A percentile compares a stretch with the other conserved stretches of the same genome.
Conservation (phyloP, 1,140 invertebrate genomes). For the Caerostris extrusa region DNA sequence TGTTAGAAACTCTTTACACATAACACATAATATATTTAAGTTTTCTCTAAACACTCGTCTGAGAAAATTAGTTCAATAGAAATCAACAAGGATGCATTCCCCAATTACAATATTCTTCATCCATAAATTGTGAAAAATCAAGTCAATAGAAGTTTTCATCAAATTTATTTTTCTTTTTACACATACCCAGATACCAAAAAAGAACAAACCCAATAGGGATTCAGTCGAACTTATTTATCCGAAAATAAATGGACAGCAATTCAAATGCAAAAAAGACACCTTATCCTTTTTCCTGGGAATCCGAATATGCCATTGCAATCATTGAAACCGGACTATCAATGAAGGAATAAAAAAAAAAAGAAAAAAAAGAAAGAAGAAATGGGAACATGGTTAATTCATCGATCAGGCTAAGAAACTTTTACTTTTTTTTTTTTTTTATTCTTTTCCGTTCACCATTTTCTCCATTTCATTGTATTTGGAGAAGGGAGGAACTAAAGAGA, state of each 20-base stretch:
- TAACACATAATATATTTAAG: no score
- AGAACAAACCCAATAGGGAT: not conserved
- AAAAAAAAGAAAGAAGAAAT: no score
- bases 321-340: not conserved
- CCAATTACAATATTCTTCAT: no score
- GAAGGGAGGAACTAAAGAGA: not conserved
- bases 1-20: no score
- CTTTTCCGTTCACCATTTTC: not conserved
- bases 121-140: no score
- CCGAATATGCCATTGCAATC: not conserved
- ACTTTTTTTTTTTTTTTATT: not conserved
- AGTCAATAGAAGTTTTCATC: no score
- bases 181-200: no score
- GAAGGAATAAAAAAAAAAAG: no score
- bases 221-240: conserved; percentile 4
- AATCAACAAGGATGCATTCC: no score
- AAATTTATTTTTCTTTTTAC: no score
- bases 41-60: no score
- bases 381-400: conserved; percentile 7
- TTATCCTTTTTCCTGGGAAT: not conserved
- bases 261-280: conserved; percentile 30
- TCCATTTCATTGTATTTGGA: conserved; percentile 16
- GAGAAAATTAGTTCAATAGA: no score
- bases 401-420: not conserved
- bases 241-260: conserved; percentile 36